Evolutionary conservation across 35 echinoderm and acorn worm species (phyloP), one percentile per base, ranked within the genome.

Genomic region (Ophioderma brevispina): DNA sequence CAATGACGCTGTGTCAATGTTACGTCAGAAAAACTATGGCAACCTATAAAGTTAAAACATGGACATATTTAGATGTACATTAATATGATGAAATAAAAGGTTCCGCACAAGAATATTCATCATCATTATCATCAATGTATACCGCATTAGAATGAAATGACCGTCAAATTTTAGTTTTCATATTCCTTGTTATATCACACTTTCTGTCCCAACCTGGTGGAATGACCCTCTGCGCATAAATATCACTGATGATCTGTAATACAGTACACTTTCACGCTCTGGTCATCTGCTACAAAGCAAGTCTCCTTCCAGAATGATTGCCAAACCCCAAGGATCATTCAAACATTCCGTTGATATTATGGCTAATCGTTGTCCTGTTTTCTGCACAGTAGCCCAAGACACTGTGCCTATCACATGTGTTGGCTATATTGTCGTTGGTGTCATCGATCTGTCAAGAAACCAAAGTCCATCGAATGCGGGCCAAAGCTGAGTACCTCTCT

Each of bases 291-390:
- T 4, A 70, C 59, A n/a, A n/a, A 25, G 59, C 59, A 18, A 70
- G 28, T 30, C 59, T 70, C n/a, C 59, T 6, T 30, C 59, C 59
- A 70, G 59, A 70, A 70, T 70, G 28, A 70, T 70, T 2, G 28
- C 59, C 59, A 70, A 70, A 25, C 59, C 59, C 59, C 59, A 70
- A 18, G 59, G 59, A 70, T 70, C 59, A 70, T 70, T 70, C 59
- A 70, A 70, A 18, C 15, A 25, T 18, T 70, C 59, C 5, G 10
- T 30, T 6, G 5, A 13, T 25, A 70, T 25, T 3, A 25, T 25
- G n/a, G 59, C 59, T 25, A 70, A 70, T 25, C 10, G 59, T 70
- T 70, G 59, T 30, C 59, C 59, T 2, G 59, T 70, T 30, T 70
- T 70, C n/a, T 3, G 3, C 15, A 70, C 59, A 70, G 59, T 70